These are phyloP conservation scores for Potamarius usumacintae DNA, from an alignment of 2,113 vertebrate species.

Conservation along the genomic window DNA sequence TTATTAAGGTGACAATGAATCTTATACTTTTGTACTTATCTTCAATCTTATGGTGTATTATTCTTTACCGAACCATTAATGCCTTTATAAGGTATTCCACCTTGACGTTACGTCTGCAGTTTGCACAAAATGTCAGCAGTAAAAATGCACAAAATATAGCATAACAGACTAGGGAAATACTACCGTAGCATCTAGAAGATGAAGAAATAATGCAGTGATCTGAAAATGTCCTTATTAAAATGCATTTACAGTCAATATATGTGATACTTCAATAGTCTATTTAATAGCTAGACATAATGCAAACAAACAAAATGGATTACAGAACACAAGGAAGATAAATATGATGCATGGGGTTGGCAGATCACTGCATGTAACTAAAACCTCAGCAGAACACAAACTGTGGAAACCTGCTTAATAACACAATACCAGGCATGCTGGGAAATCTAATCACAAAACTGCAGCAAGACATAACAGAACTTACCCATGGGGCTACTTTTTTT, in stretches of 20 bases:
- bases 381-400: not conserved
- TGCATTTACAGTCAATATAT: not conserved
- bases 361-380: not conserved
- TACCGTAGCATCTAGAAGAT: not conserved
- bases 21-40: too few relatives aligned
- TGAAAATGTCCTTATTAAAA: conserved; percentile 8
- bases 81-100: not conserved
- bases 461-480: not conserved
- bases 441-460: conserved; percentile 14
- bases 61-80: not conserved
- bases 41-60: not conserved
- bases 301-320: not conserved
- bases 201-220: not conserved
- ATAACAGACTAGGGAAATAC: not conserved
- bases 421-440: conserved; percentile 4
- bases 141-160: not conserved
- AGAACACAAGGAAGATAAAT: not conserved
- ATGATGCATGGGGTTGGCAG: not conserved
- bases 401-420: not conserved
- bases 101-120: not conserved
- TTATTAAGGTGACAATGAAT: not conserved
- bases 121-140: not conserved
- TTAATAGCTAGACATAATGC: not conserved
- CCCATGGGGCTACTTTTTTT: not conserved
- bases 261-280: not conserved